phyloP scores from a whole-genome alignment of 2,888 invertebrate species.

The Machimus rusticus region DNA sequence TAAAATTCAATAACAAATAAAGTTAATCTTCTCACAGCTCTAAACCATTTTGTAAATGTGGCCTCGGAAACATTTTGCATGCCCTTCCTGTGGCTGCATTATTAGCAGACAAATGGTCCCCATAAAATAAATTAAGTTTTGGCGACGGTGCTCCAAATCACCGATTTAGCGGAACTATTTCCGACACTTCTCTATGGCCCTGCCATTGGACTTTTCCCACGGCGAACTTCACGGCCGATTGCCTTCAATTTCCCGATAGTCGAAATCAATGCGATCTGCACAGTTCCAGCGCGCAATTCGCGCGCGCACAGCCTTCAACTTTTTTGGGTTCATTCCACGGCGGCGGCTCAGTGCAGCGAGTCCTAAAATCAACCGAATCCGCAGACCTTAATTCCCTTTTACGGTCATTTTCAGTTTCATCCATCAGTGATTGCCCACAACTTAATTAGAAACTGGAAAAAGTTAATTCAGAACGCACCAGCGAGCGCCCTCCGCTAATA shows the following conservation, averaged over 20 bases:
- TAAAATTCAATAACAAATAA: neutral
- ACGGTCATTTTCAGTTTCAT: slow-evolving; percentile 41
- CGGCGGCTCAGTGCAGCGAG: neutral
- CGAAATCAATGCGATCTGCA: neutral
- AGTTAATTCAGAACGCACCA: slow-evolving; percentile 33
- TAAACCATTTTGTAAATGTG: neutral
- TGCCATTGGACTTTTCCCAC: neutral
- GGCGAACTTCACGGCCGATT: neutral
- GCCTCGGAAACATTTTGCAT: neutral
- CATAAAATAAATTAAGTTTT: neutral
- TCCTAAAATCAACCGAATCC: slow-evolving; percentile 35
- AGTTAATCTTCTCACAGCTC: neutral
- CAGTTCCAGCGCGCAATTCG: neutral
- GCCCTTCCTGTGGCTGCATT: neutral
- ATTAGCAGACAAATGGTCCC: neutral
- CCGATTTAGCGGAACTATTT: neutral
- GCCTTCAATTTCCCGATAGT: neutral
- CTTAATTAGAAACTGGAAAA: slow-evolving; percentile 38
- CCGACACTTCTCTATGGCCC: neutral
- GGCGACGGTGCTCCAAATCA: neutral
- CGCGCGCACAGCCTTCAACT: slow-evolving; percentile 13
- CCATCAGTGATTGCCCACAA: slow-evolving; percentile 34
- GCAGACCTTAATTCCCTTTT: slow-evolving; percentile 41
- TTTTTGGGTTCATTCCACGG: slow-evolving; percentile 4
- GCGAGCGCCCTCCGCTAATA: slow-evolving; percentile 37